Conservation (phyloP, 2,888 invertebrate species). For the Norana najaformis region DNA sequence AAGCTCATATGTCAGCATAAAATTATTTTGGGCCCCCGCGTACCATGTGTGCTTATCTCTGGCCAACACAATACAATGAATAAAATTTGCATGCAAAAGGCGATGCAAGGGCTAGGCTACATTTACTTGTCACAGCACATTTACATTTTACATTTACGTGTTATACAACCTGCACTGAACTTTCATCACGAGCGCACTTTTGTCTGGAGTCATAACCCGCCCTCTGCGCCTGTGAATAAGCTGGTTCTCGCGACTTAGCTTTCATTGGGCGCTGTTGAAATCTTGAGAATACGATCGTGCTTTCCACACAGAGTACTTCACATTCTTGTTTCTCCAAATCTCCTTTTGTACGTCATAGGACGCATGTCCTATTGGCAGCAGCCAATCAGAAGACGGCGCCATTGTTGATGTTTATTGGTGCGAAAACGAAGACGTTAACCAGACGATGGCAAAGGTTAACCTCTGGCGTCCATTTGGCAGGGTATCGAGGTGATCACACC, state of each 20-base stretch:
- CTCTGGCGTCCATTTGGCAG: background rate
- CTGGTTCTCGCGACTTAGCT: too few relatives aligned
- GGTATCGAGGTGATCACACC: background rate
- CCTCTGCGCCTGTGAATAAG: too few relatives aligned
- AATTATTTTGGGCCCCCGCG: background rate
- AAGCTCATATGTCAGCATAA: background rate
- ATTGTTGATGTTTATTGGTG: background rate
- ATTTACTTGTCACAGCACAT: background rate
- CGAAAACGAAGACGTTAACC: background rate
- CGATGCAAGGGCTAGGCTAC: background rate
- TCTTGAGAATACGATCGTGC: too few relatives aligned
- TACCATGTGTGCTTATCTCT: background rate
- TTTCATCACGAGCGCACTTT: background rate
- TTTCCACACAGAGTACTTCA: background rate
- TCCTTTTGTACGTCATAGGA: background rate
- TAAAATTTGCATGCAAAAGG: background rate
- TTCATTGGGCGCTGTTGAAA: too few relatives aligned
- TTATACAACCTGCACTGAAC: background rate
- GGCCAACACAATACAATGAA: background rate
- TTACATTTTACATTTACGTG: too few relatives aligned
- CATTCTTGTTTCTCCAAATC: background rate
- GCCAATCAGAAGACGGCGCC: background rate
- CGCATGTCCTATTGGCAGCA: background rate
- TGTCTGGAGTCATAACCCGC: too few relatives aligned
- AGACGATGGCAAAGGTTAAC: background rate